Base-by-base conservation (phyloP, 1,140 invertebrate genomes). In the Pseudomyrmex gracilis region DNA sequence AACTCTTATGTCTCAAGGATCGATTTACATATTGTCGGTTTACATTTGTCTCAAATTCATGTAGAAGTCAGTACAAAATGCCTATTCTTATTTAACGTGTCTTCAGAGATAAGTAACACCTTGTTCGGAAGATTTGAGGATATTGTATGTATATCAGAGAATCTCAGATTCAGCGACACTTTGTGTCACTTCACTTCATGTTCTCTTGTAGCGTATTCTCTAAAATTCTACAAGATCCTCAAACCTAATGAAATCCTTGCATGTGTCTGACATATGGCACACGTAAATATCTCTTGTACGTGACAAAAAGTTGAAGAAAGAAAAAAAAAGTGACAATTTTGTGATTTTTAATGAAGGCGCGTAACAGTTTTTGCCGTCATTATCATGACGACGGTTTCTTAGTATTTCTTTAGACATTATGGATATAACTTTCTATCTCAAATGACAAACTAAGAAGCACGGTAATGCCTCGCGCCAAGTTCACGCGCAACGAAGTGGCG, bases 351-450 rank as follows among this genome's bases (percentile, higher is more conserved):
- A 34, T 43, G 15, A 12, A 61, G 43, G 20, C 13, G 53, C 15
- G 20, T 12, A 9, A 2, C 20, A 43, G 58, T 87, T 87, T 87
- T 86, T 87, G 43, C 15, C 10, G 47, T 77, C 86, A 86, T 87
- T 87, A 87, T 83, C 84, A 58, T 12, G 17, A 20, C 78, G 73
- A 83, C 80, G 47, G 10, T 83, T 87, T 87, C 80, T 83, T 57
- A 9, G 10, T 55, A 20, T 61, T 49, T 49, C 43, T 77, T 49
- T 57, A n/a, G 68, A 87, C 63, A 84, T 87, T 84, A 84, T 55
- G 57, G 67, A 73, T 68, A 60, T 53, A n/a, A 67, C 24, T 47
- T 78, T 22, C n/a, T 34, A 34, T 34, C 5, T 66, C 12, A 4
- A 15, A 17, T 34, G 22, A 3, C 57, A 24, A 2, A 57, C 10